Base-by-base conservation (phyloP, 2,113 vertebrate genomes). In the Pao palembangensis region DNA sequence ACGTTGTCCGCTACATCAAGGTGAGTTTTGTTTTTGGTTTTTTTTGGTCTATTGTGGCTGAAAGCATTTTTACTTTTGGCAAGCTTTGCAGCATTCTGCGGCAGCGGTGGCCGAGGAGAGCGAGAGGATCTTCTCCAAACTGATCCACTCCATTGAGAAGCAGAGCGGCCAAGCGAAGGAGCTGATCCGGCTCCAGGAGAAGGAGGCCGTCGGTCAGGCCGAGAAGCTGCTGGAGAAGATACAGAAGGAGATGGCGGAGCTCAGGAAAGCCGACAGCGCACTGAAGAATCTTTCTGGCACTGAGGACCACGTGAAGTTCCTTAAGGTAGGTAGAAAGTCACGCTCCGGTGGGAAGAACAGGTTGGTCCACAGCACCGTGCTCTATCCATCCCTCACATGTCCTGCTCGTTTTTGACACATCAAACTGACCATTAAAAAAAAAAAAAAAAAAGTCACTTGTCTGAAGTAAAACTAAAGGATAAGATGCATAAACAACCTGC, bases 71-170 rank as follows among this genome's bases (percentile, higher is more conserved):
- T 51, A 5, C 51, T 18, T 20, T n/a, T n/a, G 1, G 1, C 18
- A 7, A 54, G 34, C 18, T 75, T 55, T 31, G 5, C 53, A 91
- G 90, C 85, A 87, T 65, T 88, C 90, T 6, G 84, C 88, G 0
- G 87, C 90, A n/a, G 74, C 87, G 0, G 86, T 70, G 0, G 67
- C 88, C 52, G 91, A 91, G 43, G 89, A 92, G 60, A 90, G 86
- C 12, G 87, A 92, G 70, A 78, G 84, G 59, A 78, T 91, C 53
- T 91, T 91, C 76, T 76, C 87, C 18, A 88, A 79, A 69, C 67
- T 92, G 69, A 84, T 88, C 51, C 78, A 76, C 70, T 75, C 82
- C 46, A 83, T 92, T 0, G 88, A 91, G 84, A 85, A 87, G 16
- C 84, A 87, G 1, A 85, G 85, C 21, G 1, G 34, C 0, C 88